phyloP scores from a whole-genome alignment of 2,797 vertebrate species.

The Pteronotus mesoamericanus region DNA sequence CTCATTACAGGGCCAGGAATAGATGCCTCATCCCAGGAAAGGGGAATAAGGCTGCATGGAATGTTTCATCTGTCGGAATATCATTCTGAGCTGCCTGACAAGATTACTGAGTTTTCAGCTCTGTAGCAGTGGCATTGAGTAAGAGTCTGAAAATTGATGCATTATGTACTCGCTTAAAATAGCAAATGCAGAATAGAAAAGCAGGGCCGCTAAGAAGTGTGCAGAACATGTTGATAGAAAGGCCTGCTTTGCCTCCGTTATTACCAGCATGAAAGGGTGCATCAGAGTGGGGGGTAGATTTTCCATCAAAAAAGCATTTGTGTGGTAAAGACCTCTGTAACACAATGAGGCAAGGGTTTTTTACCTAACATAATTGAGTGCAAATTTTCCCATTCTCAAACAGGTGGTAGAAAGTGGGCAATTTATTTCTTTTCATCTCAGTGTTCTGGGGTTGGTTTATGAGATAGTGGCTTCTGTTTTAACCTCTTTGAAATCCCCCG shows the following conservation, averaged over 20 bases:
- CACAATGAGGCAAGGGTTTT: neutral
- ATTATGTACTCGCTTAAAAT: slow-evolving; percentile 66
- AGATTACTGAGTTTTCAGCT: slow-evolving; percentile 38
- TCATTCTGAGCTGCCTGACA: slow-evolving; percentile 45
- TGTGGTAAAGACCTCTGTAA: neutral
- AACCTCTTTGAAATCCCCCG: slow-evolving; percentile 52
- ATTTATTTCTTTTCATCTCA: slow-evolving; percentile 34
- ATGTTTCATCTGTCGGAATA: slow-evolving; percentile 58
- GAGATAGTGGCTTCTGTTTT: slow-evolving; percentile 33
- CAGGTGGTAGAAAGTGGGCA: neutral
- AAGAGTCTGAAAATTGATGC: slow-evolving; percentile 54
- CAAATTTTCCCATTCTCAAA: neutral
- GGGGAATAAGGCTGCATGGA: slow-evolving; percentile 30
- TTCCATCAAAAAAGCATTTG: neutral
- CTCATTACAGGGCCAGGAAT: slow-evolving; percentile 70
- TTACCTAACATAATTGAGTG: neutral
- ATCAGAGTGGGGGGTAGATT: neutral
- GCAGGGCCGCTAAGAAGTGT: slow-evolving; percentile 39
- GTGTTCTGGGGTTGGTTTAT: neutral
- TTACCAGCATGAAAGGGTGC: neutral
- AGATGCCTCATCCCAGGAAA: slow-evolving; percentile 53
- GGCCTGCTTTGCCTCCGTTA: slow-evolving; percentile 23
- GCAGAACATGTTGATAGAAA: slow-evolving; percentile 30
- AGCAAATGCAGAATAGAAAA: slow-evolving; percentile 54
- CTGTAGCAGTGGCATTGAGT: neutral